Conservation (phyloP, 2,888 invertebrate species). For the Erpobdella octoculata region DNA sequence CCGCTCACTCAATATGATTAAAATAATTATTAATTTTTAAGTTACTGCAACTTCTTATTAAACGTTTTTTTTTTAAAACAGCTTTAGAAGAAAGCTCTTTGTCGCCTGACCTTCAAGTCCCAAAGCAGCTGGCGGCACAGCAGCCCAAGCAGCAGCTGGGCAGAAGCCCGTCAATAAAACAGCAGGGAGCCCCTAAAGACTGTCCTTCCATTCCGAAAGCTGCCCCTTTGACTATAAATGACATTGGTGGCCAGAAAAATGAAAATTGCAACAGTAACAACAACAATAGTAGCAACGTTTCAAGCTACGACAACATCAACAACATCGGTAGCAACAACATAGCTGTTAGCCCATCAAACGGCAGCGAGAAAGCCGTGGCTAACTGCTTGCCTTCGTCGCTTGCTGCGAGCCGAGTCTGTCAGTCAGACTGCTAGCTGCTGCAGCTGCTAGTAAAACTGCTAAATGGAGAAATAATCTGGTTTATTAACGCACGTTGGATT, state of each 20-base stretch:
- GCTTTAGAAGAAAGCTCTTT: not conserved
- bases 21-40: too few relatives aligned
- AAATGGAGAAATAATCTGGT: too few relatives aligned
- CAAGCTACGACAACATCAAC: not conserved
- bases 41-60: too few relatives aligned
- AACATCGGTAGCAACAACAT: not conserved
- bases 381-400: too few relatives aligned
- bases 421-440: too few relatives aligned
- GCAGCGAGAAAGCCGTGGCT: too few relatives aligned
- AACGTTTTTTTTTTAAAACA: not conserved
- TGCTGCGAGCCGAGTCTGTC: too few relatives aligned
- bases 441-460: too few relatives aligned
- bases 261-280: not conserved
- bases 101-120: not conserved
- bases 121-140: not conserved
- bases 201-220: not conserved
- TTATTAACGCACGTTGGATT: too few relatives aligned
- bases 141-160: conserved; percentile 1
- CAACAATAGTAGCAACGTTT: not conserved
- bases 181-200: conserved; percentile 13
- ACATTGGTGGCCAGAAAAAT: not conserved
- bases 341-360: too few relatives aligned
- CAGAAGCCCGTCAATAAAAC: not conserved
- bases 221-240: not conserved
- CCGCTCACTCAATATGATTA: too few relatives aligned